These are phyloP conservation scores for Labroides dimidiatus DNA, from an alignment of 2,797 vertebrate genomes.

Conservation along the genomic window DNA sequence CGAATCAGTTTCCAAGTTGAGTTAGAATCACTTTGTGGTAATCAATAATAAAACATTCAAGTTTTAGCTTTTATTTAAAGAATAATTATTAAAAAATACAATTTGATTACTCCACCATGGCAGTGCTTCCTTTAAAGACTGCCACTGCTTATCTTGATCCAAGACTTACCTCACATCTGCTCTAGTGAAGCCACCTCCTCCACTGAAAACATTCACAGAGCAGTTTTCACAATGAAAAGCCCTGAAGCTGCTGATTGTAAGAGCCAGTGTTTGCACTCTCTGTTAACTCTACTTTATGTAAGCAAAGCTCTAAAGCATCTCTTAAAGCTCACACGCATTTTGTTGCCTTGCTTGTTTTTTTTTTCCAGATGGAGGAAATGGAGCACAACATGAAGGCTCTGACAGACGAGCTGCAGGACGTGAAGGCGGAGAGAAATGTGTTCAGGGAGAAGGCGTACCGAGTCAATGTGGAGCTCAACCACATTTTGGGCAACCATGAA, in stretches of 20 bases:
- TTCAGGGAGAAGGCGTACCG: constrained; percentile 93
- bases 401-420: constrained; percentile 93
- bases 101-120: too few species aligned
- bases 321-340: background rate
- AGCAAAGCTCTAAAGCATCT: constrained; percentile 15
- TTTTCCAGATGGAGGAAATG: constrained; percentile 89
- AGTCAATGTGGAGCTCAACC: constrained; percentile 95
- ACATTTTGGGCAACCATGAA: constrained; percentile 90
- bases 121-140: too few species aligned
- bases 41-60: too few species aligned
- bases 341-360: constrained; percentile 7
- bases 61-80: too few species aligned
- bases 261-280: constrained; percentile 18
- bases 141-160: too few species aligned
- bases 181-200: constrained; percentile 2
- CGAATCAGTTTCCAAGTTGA: too few species aligned
- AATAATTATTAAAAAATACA: too few species aligned
- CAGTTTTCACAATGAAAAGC: background rate
- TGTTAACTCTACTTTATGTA: constrained; percentile 6
- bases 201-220: background rate
- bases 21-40: too few species aligned
- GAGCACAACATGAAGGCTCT: constrained; percentile 89
- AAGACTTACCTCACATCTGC: background rate
- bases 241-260: constrained; percentile 8
- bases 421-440: constrained; percentile 90